Conservation (phyloP, 2,113 vertebrate genomes). For the Xenopus laevis region DNA sequence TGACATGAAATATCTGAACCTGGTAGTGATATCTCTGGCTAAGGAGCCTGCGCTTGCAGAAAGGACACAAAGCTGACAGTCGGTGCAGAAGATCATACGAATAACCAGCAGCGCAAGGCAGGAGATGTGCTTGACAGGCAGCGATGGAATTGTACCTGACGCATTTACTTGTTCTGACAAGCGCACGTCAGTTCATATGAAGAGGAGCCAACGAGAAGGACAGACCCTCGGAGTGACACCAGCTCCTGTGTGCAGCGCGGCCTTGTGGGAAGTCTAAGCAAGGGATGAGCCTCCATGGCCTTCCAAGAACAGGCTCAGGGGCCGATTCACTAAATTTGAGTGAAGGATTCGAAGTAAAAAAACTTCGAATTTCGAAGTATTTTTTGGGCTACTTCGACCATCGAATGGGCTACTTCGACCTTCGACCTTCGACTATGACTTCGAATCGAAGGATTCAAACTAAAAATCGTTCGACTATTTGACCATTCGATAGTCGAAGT, state of each 20-base stretch:
- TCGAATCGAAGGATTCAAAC: too few species aligned
- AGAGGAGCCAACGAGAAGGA: background rate
- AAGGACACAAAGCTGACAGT: background rate
- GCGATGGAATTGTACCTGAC: background rate
- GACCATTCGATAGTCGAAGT: too few species aligned
- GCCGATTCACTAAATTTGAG: too few species aligned
- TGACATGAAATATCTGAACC: too few species aligned
- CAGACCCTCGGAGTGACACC: background rate
- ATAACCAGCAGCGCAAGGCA: background rate
- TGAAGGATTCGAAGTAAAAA: too few species aligned
- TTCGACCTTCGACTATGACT: too few species aligned
- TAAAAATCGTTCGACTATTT: too few species aligned
- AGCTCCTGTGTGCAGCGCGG: slow-evolving; percentile 2
- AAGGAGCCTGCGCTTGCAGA: background rate
- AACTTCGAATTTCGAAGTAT: too few species aligned
- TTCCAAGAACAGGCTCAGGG: background rate
- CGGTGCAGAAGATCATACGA: background rate
- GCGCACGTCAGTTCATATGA: background rate
- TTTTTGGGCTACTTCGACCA: too few species aligned
- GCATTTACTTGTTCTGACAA: slow-evolving; percentile 1
- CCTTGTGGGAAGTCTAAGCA: background rate
- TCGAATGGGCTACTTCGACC: too few species aligned
- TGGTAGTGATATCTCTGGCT: too few species aligned
- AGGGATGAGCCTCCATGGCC: too few species aligned
- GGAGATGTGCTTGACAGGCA: background rate